Evolutionary conservation across 2,113 vertebrate genomes (phyloP).

Genomic region (Hirundichthys speculiger): DNA sequence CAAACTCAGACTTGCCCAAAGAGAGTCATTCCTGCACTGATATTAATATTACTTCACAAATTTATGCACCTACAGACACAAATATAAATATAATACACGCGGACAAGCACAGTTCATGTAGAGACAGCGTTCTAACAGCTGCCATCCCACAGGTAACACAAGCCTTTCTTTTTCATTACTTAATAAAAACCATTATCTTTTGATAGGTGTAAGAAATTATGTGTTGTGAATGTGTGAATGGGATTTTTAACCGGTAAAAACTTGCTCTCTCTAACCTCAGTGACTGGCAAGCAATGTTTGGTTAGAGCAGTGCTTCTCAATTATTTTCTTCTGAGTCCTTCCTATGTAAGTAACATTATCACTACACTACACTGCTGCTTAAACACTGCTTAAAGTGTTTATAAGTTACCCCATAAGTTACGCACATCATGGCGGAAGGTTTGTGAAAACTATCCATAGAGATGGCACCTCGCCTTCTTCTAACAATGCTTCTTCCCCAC

Average conservation of each 20-base stretch:
- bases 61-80: neutral
- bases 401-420: too few species aligned
- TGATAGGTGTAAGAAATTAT: conserved; percentile 1
- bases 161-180: conserved; percentile 30
- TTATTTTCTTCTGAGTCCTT: too few species aligned
- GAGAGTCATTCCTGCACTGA: conserved; percentile 35
- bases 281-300: neutral
- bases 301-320: neutral
- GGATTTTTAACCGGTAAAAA: conserved; percentile 9
- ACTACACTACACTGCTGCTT: neutral
- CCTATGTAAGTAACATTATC: too few species aligned
- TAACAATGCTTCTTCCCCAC: too few species aligned
- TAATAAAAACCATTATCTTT: conserved; percentile 29
- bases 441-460: too few species aligned
- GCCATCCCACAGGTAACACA: conserved; percentile 36
- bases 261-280: neutral
- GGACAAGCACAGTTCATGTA: conserved; percentile 21
- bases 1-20: conserved; percentile 57
- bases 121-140: conserved; percentile 49
- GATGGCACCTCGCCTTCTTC: too few species aligned
- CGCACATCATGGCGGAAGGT: too few species aligned
- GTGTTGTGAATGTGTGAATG: neutral
- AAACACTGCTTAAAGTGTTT: neutral
- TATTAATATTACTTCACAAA: conserved; percentile 31
- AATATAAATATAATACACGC: conserved; percentile 4